Evolutionary conservation across 1,140 invertebrate genomes (phyloP).

Genomic region (Chionoecetes opilio): DNA sequence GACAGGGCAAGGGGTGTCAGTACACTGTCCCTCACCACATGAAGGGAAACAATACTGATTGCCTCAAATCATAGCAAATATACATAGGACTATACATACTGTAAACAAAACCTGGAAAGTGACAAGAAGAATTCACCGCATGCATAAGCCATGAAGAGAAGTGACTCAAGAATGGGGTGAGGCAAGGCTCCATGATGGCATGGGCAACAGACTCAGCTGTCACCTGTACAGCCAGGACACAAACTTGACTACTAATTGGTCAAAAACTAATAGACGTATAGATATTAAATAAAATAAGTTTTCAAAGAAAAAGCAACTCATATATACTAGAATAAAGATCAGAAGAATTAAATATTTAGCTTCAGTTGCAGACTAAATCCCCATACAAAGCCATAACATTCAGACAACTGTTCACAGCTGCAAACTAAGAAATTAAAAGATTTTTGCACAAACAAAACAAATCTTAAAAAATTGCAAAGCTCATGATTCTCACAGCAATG

Average conservation of each 20-base stretch:
- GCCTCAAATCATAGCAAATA: slow-evolving; percentile 13
- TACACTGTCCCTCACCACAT: background rate
- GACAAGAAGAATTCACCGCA: background rate
- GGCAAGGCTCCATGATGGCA: background rate
- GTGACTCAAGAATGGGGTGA: background rate
- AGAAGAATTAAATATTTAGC: no score
- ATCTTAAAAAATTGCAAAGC: no score
- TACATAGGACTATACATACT: slow-evolving; percentile 17
- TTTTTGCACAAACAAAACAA: no score
- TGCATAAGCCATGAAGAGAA: background rate
- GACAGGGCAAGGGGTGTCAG: slow-evolving; percentile 57
- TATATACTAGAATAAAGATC: no score
- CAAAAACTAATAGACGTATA: background rate
- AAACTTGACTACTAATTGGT: background rate
- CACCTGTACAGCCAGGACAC: background rate
- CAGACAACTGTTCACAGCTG: no score
- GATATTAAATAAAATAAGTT: background rate
- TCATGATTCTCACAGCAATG: no score
- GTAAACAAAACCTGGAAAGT: background rate
- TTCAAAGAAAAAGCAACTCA: no score
- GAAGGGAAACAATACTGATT: background rate
- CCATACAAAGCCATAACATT: no score
- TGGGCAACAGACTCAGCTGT: background rate
- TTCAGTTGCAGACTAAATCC: no score
- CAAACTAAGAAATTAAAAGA: no score